Percentiles rank a stretch among this genome's conserved stretches.
Evolutionary conservation across 2,113 vertebrate species (phyloP).

Genomic region (Macquaria australasica): DNA sequence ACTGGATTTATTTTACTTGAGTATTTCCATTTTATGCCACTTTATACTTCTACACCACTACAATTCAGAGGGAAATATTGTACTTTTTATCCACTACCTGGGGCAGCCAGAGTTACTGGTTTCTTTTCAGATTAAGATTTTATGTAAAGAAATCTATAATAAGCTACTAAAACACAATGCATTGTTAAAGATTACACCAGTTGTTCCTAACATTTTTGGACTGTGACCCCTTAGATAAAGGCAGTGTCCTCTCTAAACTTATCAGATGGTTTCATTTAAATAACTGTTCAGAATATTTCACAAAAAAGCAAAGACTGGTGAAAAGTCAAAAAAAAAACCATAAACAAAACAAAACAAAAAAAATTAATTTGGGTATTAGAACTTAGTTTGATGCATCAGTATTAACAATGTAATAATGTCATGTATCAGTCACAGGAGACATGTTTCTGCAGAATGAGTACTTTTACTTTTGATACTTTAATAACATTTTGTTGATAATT

Average conservation of each 20-base stretch:
- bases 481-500: neutral
- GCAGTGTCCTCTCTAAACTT: neutral
- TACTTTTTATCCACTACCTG: neutral
- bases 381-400: neutral
- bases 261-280: neutral
- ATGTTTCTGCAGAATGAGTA: neutral
- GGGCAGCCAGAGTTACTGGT: neutral
- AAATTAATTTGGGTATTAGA: no score
- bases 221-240: neutral
- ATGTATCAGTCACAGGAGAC: neutral
- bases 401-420: neutral
- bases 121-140: neutral
- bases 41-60: neutral
- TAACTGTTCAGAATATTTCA: neutral
- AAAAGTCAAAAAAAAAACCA: no score
- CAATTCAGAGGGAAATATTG: neutral
- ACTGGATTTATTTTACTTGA: neutral
- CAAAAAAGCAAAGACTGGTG: neutral
- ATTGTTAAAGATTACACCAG: no score
- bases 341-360: no score
- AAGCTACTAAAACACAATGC: neutral
- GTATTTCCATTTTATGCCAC: neutral
- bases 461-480: neutral
- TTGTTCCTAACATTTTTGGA: neutral
- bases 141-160: neutral